Percentiles rank a stretch among this genome's conserved stretches.
These are phyloP conservation scores for Spisula subtruncata DNA, from an alignment of 2,888 invertebrate species.

Conservation along the genomic window DNA sequence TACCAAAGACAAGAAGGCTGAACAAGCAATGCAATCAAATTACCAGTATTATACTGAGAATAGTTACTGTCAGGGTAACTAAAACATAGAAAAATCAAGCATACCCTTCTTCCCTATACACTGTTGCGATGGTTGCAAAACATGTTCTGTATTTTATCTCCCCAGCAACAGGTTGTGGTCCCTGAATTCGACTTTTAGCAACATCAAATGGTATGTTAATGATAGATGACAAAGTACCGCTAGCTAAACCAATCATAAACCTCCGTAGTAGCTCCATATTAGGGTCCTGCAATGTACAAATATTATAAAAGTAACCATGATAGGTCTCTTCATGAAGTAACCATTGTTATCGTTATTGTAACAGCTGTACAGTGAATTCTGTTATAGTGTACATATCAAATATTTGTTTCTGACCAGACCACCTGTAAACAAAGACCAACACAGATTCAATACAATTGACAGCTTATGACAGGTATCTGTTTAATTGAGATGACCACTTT, in stretches of 20 bases:
- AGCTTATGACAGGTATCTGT: neutral
- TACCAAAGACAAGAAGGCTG: too few species aligned
- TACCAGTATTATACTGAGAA: too few species aligned
- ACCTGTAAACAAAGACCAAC: too few species aligned
- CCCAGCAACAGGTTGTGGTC: slow-evolving; percentile 93
- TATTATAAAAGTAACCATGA: too few species aligned
- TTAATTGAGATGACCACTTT: neutral
- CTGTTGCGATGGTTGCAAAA: slow-evolving; percentile 91
- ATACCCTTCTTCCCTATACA: slow-evolving; percentile 96
- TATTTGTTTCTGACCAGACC: too few species aligned
- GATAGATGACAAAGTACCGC: slow-evolving; percentile 95
- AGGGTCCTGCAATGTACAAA: slow-evolving; percentile 79
- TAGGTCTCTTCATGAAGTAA: neutral
- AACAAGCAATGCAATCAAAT: too few species aligned
- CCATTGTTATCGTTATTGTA: too few species aligned
- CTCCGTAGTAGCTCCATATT: slow-evolving; percentile 84
- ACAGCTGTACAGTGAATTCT: too few species aligned
- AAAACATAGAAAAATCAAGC: slow-evolving; percentile 75
- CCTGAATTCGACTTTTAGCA: slow-evolving; percentile 98
- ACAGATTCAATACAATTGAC: neutral
- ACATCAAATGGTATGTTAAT: slow-evolving; percentile 98
- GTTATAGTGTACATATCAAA: too few species aligned
- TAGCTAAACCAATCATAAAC: slow-evolving; percentile 94
- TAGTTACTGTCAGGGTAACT: too few species aligned
- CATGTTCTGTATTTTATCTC: slow-evolving; percentile 94